phyloP scores from a whole-genome alignment of 1,140 invertebrate species.

The Zaprionus gabonicus region DNA sequence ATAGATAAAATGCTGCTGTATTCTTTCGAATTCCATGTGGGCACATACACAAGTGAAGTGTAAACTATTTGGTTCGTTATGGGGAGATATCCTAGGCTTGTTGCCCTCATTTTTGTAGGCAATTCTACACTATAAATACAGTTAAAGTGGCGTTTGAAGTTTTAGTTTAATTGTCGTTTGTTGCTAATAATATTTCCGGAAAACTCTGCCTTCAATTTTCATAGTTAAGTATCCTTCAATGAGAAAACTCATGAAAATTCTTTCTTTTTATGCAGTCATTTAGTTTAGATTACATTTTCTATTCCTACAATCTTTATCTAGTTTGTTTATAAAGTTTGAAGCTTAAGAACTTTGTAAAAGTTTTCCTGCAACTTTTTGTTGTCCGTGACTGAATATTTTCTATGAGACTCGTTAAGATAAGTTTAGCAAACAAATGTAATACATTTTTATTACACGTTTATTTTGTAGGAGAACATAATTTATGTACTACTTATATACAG shows the following conservation, averaged over 20 bases:
- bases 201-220: not conserved
- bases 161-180: not conserved
- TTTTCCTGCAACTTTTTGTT: not conserved
- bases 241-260: not conserved
- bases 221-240: not conserved
- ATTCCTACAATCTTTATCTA: not conserved
- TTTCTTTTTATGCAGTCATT: not conserved
- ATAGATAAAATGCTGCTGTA: conserved; percentile 28
- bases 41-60: not conserved
- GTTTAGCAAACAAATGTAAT: too few species aligned
- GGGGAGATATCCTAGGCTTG: not conserved
- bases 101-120: not conserved
- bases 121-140: not conserved
- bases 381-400: not conserved
- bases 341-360: not conserved
- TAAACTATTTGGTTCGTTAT: not conserved
- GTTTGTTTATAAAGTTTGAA: not conserved
- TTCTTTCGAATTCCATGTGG: conserved; percentile 13
- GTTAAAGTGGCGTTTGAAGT: not conserved
- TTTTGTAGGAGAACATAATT: too few species aligned
- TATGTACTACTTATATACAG: too few species aligned
- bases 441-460: too few species aligned
- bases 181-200: not conserved
- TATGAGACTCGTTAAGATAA: too few species aligned
- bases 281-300: not conserved